Percentiles rank a stretch among this genome's conserved stretches.
Conservation (phyloP, 2,113 vertebrate genomes). For the Thamnaconus septentrionalis region DNA sequence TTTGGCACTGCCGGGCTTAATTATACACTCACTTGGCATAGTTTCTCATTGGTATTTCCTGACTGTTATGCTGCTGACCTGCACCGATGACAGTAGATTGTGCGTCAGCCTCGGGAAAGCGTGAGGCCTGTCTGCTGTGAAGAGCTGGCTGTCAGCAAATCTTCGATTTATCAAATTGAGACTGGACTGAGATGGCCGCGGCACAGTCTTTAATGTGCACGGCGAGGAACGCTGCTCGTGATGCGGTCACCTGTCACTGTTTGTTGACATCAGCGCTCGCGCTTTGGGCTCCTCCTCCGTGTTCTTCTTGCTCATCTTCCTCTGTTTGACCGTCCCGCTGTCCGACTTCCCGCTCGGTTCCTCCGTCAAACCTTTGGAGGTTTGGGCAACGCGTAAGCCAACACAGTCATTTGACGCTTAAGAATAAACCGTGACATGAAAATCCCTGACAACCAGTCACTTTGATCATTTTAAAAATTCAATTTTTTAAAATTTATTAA, state of each 20-base stretch:
- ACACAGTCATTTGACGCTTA: no score
- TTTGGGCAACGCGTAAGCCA: neutral
- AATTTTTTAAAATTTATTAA: no score
- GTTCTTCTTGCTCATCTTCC: constrained; percentile 80
- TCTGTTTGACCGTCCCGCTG: constrained; percentile 80
- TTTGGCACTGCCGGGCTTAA: no score
- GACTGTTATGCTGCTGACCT: no score
- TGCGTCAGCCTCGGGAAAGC: no score
- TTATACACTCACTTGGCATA: no score
- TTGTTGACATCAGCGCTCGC: constrained; percentile 80
- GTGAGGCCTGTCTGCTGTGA: no score
- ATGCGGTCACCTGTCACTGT: constrained; percentile 88
- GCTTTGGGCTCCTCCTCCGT: constrained; percentile 80
- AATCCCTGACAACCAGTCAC: neutral
- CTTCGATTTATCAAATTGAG: no score
- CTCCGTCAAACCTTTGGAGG: constrained; percentile 83
- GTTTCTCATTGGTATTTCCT: no score
- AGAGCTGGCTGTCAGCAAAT: neutral
- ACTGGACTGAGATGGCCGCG: neutral
- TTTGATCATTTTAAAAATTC: neutral
- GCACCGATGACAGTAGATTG: no score
- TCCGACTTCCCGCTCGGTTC: constrained; percentile 84
- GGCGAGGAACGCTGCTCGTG: neutral
- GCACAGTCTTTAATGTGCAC: neutral
- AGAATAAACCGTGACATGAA: neutral